A percentile compares a stretch with the other conserved stretches of the same genome.
Evolutionary conservation across 1,140 invertebrate species (phyloP).

Genomic region (Contarinia nasturtii): DNA sequence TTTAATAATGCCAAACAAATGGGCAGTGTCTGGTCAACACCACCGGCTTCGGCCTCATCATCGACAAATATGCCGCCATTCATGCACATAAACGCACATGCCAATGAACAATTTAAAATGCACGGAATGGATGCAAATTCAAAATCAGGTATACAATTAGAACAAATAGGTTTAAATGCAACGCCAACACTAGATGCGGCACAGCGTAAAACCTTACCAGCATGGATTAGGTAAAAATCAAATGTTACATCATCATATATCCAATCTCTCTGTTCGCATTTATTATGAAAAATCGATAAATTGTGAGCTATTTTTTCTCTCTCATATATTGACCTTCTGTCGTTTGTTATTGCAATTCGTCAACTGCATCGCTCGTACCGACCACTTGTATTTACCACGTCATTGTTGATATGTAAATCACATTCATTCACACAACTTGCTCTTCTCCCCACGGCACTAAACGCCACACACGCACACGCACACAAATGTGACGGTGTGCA

Average conservation of each 20-base stretch:
- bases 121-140: not conserved
- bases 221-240: slow-evolving; percentile 57
- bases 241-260: not conserved
- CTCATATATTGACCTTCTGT: too few relatives aligned
- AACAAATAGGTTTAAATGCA: too few relatives aligned
- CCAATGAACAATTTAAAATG: not conserved
- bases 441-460: too few relatives aligned
- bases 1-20: not conserved
- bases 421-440: not conserved
- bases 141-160: slow-evolving; percentile 1
- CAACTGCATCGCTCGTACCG: too few relatives aligned
- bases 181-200: slow-evolving; percentile 52
- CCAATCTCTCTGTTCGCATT: not conserved
- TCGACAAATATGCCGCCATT: slow-evolving; percentile 11
- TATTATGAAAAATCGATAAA: too few relatives aligned
- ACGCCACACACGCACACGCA: too few relatives aligned
- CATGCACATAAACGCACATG: slow-evolving; percentile 7
- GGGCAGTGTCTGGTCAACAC: slow-evolving; percentile 19
- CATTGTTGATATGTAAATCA: not conserved
- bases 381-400: too few relatives aligned
- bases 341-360: too few relatives aligned
- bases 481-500: not conserved
- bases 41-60: slow-evolving; percentile 14
- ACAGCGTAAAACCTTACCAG: slow-evolving; percentile 76
- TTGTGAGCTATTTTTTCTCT: too few relatives aligned